Percentiles rank a stretch among this genome's conserved stretches.
Evolutionary conservation across 2,888 invertebrate species (phyloP).

Genomic region (Eledone cirrhosa): DNA sequence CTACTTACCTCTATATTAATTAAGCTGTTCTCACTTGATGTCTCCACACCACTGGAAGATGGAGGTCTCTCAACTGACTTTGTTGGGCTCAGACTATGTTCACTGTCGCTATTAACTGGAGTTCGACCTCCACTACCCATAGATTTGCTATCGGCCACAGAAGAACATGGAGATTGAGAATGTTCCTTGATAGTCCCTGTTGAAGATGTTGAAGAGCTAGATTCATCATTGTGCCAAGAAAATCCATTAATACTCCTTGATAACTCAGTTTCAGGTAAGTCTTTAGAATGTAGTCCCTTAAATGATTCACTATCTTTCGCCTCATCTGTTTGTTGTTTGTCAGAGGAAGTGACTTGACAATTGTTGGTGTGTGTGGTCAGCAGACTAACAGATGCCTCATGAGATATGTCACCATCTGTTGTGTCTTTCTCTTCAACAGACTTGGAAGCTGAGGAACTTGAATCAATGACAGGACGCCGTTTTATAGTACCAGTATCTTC

Average conservation of each 20-base stretch:
- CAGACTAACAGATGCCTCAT: background rate
- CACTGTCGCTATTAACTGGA: slow-evolving; percentile 56
- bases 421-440: slow-evolving; percentile 36
- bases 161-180: slow-evolving; percentile 38
- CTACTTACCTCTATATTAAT: slow-evolving; percentile 43
- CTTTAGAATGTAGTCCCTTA: background rate
- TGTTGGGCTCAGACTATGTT: slow-evolving; percentile 33
- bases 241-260: background rate
- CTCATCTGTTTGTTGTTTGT: background rate
- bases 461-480: slow-evolving; percentile 45
- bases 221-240: background rate
- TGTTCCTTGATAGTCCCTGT: slow-evolving; percentile 35
- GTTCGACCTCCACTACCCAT: slow-evolving; percentile 51
- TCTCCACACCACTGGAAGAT: slow-evolving; percentile 48
- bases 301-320: too few relatives aligned
- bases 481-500: slow-evolving; percentile 64
- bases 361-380: background rate
- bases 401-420: slow-evolving; percentile 20
- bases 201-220: slow-evolving; percentile 33
- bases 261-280: background rate
- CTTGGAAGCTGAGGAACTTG: background rate
- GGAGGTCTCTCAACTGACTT: slow-evolving; percentile 33
- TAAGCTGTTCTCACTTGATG: slow-evolving; percentile 50
- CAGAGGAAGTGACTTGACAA: background rate
- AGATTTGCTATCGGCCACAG: slow-evolving; percentile 41